Base-by-base conservation (phyloP, 2,113 vertebrate species). In the Hoplias malabaricus region DNA sequence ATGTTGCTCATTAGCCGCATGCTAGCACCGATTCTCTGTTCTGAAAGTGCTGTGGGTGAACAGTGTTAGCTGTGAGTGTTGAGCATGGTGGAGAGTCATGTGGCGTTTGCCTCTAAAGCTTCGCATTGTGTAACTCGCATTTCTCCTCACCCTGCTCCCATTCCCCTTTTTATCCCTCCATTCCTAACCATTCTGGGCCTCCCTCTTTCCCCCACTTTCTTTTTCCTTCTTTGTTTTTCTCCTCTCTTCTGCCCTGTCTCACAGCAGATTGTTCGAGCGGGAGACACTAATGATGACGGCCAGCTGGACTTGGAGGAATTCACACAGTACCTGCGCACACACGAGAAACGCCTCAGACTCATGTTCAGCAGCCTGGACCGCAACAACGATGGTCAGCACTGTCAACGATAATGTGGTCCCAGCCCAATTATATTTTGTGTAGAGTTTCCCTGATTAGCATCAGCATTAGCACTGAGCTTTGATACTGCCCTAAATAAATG, bases 221-320 rank as follows among this genome's bases (percentile, higher is more conserved):
- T 5, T 50, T 21, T 27, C 31, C 29, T 34, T 34, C 2, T 40
- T 13, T 27, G 13, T 53, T 10, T 11, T 11, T 69, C 50, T 61
- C 11, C 40, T 36, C 27, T 29, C 25, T 59, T 81, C 63, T 73
- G 34, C 73, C 61, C 29, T 80, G 40, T 70, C 40, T 54, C 54
- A 77, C 88, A 91, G 90, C 90, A 93, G 88, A 87, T 95, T 10
- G 90, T 94, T 19, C 80, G 84, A 0, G 90, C 86, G 0, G 92
- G 91, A 0, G 93, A 93, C 77, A 84, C 85, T 33, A 93, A 94
- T 75, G 82, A 88, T 0, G 93, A 94, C 8, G 94, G 92, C 0
- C 89, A 93, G 11, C 87, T 97, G 69, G 91, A 94, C 87, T 93
- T 96, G 13, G 90, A 95, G 36, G 96, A 97, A 85, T 97, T 97